phyloP scores from a whole-genome alignment of 2,797 vertebrate species.

The Esox lucius region DNA sequence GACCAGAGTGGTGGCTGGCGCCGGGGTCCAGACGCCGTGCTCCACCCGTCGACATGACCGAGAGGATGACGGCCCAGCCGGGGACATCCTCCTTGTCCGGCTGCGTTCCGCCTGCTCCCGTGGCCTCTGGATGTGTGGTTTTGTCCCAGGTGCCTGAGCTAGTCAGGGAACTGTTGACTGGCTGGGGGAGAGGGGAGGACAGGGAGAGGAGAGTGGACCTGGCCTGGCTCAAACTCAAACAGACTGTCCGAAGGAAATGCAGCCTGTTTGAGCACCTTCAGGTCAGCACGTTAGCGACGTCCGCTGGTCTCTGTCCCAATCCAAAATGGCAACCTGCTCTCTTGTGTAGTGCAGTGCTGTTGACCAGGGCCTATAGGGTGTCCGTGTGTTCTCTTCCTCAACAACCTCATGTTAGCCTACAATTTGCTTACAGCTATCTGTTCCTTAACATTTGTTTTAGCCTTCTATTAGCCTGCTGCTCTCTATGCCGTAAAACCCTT shows the following conservation, averaged over 20 bases:
- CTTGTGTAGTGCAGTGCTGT: neutral
- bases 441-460: no score
- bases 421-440: no score
- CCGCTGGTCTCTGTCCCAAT: neutral
- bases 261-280: conserved; percentile 34
- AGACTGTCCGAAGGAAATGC: conserved; percentile 31
- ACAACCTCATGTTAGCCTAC: no score
- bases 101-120: neutral
- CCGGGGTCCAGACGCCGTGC: neutral
- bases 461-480: no score
- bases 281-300: conserved; percentile 20
- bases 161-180: conserved; percentile 27
- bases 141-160: conserved; percentile 29
- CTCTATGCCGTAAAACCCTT: no score
- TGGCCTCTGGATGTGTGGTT: neutral
- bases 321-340: neutral
- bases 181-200: conserved; percentile 17
- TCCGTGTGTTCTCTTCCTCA: no score
- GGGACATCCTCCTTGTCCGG: neutral
- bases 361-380: neutral
- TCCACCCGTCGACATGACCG: neutral
- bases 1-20: neutral
- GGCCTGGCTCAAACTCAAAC: conserved; percentile 44
- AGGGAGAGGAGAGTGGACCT: conserved; percentile 36
- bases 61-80: neutral